Conservation (phyloP, 2,888 invertebrate genomes). For the Byasa hedistus region DNA sequence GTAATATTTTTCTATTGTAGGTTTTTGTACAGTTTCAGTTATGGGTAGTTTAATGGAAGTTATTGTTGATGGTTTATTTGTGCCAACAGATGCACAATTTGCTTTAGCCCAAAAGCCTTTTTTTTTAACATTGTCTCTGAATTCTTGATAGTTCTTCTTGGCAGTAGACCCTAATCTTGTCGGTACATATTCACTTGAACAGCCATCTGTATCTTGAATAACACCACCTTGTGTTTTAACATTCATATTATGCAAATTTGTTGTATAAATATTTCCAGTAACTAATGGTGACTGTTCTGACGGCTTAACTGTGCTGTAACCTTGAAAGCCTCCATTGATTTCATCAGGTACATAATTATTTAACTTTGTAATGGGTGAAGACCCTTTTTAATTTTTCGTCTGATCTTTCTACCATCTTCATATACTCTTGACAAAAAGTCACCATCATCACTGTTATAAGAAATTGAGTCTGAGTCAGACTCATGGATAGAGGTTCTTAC, state of each 20-base stretch:
- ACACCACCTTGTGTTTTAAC: conserved; percentile 45
- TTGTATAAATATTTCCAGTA: conserved; percentile 67
- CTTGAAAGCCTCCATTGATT: conserved; percentile 45
- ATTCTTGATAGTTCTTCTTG: conserved; percentile 72
- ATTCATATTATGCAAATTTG: conserved; percentile 64
- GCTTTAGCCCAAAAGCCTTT: conserved; percentile 75
- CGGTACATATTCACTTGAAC: conserved; percentile 72
- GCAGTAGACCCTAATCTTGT: conserved; percentile 65
- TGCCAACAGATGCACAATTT: conserved; percentile 53
- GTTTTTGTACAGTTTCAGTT: conserved; percentile 20
- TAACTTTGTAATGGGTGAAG: conserved; percentile 38
- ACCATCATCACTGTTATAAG: conserved; percentile 66
- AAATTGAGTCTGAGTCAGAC: conserved; percentile 65
- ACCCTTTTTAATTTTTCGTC: conserved; percentile 52
- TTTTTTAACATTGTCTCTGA: conserved; percentile 68
- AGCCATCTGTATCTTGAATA: conserved; percentile 54
- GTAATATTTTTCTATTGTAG: conserved; percentile 23
- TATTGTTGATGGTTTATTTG: conserved; percentile 41
- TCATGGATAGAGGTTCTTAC: conserved; percentile 46
- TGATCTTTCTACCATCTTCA: conserved; percentile 55
- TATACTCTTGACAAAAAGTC: conserved; percentile 68
- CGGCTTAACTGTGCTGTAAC: conserved; percentile 61
- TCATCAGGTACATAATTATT: conserved; percentile 43
- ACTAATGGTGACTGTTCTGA: conserved; percentile 59
- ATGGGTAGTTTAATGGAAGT: conserved; percentile 27